Evolutionary conservation across 2,797 vertebrate genomes (phyloP).

Genomic region (Anabacerthia variegaticeps): DNA sequence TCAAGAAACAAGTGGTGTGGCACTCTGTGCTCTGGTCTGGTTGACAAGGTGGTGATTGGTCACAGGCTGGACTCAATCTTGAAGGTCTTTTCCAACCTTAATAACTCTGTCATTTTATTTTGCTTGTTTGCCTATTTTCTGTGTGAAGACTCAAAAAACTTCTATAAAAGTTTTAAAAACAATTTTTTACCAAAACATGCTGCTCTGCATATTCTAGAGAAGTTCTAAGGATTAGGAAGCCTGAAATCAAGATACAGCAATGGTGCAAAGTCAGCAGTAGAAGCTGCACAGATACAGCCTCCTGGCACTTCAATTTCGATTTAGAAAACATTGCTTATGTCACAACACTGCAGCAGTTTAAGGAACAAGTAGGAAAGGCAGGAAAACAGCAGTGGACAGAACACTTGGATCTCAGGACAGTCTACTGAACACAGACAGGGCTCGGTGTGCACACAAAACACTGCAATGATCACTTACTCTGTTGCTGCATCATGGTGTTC

Average conservation of each 20-base stretch:
- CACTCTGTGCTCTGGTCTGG: neutral
- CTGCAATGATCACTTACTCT: conserved; percentile 79
- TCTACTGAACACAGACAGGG: neutral
- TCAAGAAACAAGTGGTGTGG: neutral
- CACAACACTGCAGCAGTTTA: neutral
- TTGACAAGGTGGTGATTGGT: neutral
- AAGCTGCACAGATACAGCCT: neutral
- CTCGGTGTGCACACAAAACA: neutral
- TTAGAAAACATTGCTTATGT: neutral
- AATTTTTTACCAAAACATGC: neutral
- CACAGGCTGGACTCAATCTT: neutral
- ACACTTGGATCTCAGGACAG: neutral
- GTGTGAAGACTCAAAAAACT: neutral
- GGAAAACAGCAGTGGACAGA: neutral
- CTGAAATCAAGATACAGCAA: neutral
- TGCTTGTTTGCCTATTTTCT: accelerated
- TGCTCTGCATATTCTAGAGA: neutral
- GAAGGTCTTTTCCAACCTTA: neutral
- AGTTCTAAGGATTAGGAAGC: neutral
- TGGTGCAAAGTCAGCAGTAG: neutral
- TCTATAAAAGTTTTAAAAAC: neutral
- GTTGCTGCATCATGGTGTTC: conserved; percentile 95
- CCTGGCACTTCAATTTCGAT: neutral
- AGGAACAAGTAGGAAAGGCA: neutral
- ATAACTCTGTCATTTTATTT: neutral